Percentiles rank a stretch among this genome's conserved stretches.
These are phyloP conservation scores for Heliocidaris erythrogramma DNA, from an alignment of 35 echinoderm and acorn worm species.

Conservation along the genomic window DNA sequence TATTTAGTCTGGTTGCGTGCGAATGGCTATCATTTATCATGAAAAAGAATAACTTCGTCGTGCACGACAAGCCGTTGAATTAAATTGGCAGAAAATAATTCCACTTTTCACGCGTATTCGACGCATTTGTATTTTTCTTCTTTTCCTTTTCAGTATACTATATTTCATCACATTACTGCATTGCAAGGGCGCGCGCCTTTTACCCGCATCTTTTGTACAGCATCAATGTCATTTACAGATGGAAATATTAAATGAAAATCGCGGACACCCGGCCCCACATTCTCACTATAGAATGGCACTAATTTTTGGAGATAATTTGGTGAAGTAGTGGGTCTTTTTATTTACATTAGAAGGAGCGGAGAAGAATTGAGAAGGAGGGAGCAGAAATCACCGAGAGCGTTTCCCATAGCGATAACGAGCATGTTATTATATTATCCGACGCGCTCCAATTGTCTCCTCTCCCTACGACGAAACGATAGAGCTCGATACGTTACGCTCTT, in stretches of 20 bases:
- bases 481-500: background rate
- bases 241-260: background rate
- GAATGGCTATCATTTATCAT: background rate
- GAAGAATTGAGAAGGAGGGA: background rate
- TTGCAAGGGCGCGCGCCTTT: background rate
- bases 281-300: background rate
- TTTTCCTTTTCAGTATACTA: background rate
- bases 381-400: background rate
- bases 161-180: background rate
- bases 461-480: background rate
- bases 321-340: slow-evolving; percentile 5
- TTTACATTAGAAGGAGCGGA: background rate
- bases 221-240: background rate
- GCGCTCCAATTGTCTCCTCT: background rate
- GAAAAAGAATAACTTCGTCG: background rate
- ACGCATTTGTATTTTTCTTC: background rate
- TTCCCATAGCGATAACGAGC: background rate
- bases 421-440: background rate
- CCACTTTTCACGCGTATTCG: background rate
- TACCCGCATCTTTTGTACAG: background rate
- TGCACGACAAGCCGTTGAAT: too few relatives aligned
- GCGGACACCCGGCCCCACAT: background rate
- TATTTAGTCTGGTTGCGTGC: background rate
- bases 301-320: slow-evolving; percentile 24
- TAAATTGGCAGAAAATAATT: background rate